A percentile compares a stretch with the other conserved stretches of the same genome.
Evolutionary conservation across 2,797 vertebrate species (phyloP).

Genomic region (Aplochiton taeniatus): DNA sequence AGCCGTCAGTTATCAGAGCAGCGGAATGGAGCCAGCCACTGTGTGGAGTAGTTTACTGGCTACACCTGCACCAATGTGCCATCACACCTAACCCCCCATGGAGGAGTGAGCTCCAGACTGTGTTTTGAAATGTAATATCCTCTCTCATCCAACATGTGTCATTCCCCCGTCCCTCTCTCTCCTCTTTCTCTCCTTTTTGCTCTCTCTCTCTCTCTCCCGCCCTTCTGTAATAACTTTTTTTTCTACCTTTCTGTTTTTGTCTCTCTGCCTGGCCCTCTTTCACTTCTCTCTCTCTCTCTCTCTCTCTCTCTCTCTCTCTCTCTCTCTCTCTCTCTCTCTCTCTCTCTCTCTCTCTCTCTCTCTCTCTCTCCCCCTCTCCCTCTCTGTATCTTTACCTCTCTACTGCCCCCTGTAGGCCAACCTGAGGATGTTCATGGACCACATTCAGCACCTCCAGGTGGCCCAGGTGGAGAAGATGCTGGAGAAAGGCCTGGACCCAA

Average conservation of each 20-base stretch:
- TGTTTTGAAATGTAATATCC: no score
- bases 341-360: not conserved
- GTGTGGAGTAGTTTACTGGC: no score
- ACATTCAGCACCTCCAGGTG: slow-evolving; percentile 78
- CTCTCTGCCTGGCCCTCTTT: slow-evolving; percentile 11
- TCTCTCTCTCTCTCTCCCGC: not conserved
- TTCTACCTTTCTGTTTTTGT: slow-evolving; percentile 16
- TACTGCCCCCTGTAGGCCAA: slow-evolving; percentile 69
- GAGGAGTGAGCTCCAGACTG: no score
- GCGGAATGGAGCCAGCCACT: no score
- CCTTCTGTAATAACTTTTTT: not conserved
- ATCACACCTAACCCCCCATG: no score
- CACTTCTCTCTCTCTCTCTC: slow-evolving; percentile 6
- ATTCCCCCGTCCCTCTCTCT: slow-evolving; percentile 1
- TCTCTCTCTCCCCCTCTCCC: not conserved
- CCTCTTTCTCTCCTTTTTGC: not conserved
- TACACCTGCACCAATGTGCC: no score
- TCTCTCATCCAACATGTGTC: slow-evolving; percentile 7
- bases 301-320: slow-evolving; percentile 18
- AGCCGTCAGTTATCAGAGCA: no score
- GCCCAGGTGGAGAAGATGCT: slow-evolving; percentile 86
- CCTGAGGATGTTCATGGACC: slow-evolving; percentile 84
- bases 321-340: slow-evolving; percentile 13
- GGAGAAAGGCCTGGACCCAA: slow-evolving; percentile 86
- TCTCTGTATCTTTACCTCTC: not conserved